phyloP scores from a whole-genome alignment of 2,888 invertebrate genomes.

The Erynnis tages region DNA sequence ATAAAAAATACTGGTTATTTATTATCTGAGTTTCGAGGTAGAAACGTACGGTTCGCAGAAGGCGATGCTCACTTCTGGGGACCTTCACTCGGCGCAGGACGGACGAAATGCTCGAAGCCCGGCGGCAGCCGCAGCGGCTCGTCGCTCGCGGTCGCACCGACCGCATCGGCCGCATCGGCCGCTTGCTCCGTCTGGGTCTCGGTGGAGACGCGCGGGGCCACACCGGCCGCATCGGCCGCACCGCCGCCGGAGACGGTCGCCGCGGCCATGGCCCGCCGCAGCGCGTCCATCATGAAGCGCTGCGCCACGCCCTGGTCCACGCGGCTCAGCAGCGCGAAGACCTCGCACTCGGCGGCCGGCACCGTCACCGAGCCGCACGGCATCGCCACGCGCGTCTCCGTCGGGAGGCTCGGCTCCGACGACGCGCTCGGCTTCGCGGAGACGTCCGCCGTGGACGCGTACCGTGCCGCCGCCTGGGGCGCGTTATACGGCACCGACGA shows the following conservation, averaged over 20 bases:
- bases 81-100: too few relatives aligned
- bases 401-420: too few relatives aligned
- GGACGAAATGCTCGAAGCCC: constrained; percentile 25
- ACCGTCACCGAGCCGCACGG: constrained; percentile 38
- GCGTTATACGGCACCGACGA: too few relatives aligned
- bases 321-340: constrained; percentile 45
- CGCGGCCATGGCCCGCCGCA: constrained; percentile 40
- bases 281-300: constrained; percentile 51
- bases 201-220: constrained; percentile 1
- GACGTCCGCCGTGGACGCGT: too few relatives aligned
- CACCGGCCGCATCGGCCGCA: constrained; percentile 36
- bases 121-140: constrained; percentile 21
- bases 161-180: constrained; percentile 36
- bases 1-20: too few relatives aligned
- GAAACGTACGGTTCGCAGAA: too few relatives aligned
- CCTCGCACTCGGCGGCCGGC: constrained; percentile 48
- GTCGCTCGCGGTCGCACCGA: constrained; percentile 3
- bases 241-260: background rate
- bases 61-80: too few relatives aligned
- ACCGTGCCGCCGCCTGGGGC: too few relatives aligned
- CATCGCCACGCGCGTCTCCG: too few relatives aligned
- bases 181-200: background rate
- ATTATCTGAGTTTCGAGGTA: too few relatives aligned
- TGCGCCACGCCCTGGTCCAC: constrained; percentile 52
- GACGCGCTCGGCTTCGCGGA: too few relatives aligned